Conservation (phyloP, 2,888 invertebrate species). For the Entomobrya multifasciata region DNA sequence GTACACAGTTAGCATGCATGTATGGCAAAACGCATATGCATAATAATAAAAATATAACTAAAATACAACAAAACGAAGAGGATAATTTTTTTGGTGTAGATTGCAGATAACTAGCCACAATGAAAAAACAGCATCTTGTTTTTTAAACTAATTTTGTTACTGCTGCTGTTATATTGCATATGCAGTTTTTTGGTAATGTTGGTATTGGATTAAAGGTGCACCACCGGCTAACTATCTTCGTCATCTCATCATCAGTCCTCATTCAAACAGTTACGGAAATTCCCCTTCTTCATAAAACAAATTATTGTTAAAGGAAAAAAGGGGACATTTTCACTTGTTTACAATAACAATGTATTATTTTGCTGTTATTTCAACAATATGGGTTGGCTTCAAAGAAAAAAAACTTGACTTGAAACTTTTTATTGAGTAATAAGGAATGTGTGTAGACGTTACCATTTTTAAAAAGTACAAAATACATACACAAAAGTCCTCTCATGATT, state of each 20-base stretch:
- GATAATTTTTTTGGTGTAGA: not conserved
- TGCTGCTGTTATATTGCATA: not conserved
- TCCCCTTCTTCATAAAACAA: slow-evolving; percentile 50
- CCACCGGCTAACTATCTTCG: not conserved
- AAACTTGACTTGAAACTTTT: slow-evolving; percentile 9
- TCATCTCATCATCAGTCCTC: slow-evolving; percentile 43
- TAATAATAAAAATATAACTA: not conserved
- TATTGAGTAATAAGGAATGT: slow-evolving; percentile 24
- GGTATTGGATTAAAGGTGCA: too few relatives aligned
- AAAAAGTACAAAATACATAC: too few relatives aligned
- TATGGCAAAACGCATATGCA: not conserved
- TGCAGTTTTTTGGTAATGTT: too few relatives aligned
- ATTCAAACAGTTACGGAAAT: slow-evolving; percentile 62
- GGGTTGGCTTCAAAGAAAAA: not conserved
- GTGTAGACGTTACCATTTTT: not conserved
- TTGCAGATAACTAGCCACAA: not conserved
- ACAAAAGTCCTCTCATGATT: too few relatives aligned
- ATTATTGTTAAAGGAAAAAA: slow-evolving; percentile 49
- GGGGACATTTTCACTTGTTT: slow-evolving; percentile 57
- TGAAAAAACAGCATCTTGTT: slow-evolving; percentile 33
- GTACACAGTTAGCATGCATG: not conserved
- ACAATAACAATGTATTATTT: slow-evolving; percentile 16
- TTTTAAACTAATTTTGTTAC: slow-evolving; percentile 30
- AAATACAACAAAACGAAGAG: too few relatives aligned
- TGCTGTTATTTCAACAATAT: slow-evolving; percentile 11